Evolutionary conservation across 2,888 invertebrate species (phyloP), one percentile per base, ranked within the genome.

Genomic region (Andricus curvator): DNA sequence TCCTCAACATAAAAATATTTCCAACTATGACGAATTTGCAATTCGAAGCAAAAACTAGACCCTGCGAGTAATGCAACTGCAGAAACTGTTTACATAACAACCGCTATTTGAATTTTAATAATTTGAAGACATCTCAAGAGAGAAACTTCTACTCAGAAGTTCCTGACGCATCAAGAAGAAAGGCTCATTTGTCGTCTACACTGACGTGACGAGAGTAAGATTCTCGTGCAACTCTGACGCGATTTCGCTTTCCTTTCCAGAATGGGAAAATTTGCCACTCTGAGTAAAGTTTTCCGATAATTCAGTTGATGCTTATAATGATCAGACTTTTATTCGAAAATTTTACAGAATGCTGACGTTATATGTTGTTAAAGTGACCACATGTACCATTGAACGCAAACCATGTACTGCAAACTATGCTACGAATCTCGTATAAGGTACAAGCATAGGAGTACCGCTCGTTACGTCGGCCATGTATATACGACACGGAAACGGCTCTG

Each of bases 401-500:
- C 5, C 29, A 6, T 64, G 22, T 64, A 64, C 2, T 25, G 29
- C 64, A 29, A 25, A 64, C 22, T 64, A 64, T 29, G 6, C 17
- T 29, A 25, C 64, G 64, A 25, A 64, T 64, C 17, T 17, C 13
- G 29, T 29, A 37, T 37, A 37, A 29, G 29, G 25, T 64, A 64
- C 64, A 17, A 64, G 64, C 64, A 64, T 64, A 64, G 29, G 22
- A 25, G 64, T 25, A 22, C 17, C 20, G 37, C 37, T 67, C 22
- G 67, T 67, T 67, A 67, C 67, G 37, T 37, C n/a, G 15, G 11
- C 67, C 9, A 78, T 74, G 62, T 79, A 77, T 48, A 78, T 78
- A 78, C 78, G 82, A 80, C 81, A n/a, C 29, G 80, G 80, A 81
- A 83, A 82, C 79, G 80, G 78, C 76, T 80, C 81, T 68, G 76